Evolutionary conservation across 1,140 invertebrate species (phyloP).

Genomic region (Drosophila hydei): DNA sequence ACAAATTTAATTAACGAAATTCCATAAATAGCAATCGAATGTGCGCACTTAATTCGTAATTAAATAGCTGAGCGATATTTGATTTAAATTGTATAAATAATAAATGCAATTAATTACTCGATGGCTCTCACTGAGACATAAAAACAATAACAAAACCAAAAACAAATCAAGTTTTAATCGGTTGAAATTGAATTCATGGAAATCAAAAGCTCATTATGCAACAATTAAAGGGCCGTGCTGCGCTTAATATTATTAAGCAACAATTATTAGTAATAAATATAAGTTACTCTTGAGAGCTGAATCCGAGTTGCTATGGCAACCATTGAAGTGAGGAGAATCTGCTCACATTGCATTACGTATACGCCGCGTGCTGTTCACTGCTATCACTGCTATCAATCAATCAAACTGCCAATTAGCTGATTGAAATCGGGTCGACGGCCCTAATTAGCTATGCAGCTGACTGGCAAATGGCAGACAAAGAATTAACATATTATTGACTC

Average conservation of each 20-base stretch:
- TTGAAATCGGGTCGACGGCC: neutral
- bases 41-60: neutral
- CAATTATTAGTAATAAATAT: neutral
- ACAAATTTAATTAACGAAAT: neutral
- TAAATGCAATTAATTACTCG: neutral
- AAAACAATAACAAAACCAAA: too few species aligned
- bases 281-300: too few species aligned
- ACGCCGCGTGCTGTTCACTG: slow-evolving; percentile 1
- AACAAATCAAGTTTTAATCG: too few species aligned
- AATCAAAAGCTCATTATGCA: neutral
- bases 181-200: neutral
- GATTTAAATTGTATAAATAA: neutral
- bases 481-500: slow-evolving; percentile 58
- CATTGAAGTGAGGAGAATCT: neutral
- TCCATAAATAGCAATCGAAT: neutral
- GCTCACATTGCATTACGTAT: slow-evolving; percentile 4
- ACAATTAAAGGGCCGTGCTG: neutral
- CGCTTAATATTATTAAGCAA: neutral
- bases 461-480: slow-evolving; percentile 15
- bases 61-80: neutral
- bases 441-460: slow-evolving; percentile 33
- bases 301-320: too few species aligned
- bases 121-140: neutral
- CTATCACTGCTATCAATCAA: slow-evolving; percentile 32
- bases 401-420: slow-evolving; percentile 49